A percentile compares a stretch with the other conserved stretches of the same genome.
Conservation (phyloP, 2,888 invertebrate genomes). For the Sesia apiformis region DNA sequence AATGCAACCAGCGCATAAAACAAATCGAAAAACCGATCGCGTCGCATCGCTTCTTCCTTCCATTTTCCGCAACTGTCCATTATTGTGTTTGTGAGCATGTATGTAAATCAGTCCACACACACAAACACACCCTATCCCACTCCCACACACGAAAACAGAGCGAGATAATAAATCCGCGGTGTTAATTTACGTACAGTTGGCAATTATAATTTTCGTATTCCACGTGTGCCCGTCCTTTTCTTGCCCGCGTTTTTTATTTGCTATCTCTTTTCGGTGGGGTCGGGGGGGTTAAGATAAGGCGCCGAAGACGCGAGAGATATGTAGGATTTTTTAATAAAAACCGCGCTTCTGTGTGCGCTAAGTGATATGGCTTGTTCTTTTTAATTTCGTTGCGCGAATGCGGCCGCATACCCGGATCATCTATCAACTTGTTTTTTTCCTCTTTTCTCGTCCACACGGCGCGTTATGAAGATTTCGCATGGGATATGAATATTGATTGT, state of each 20-base stretch:
- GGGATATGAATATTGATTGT: conserved; percentile 74
- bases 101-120: conserved; percentile 53
- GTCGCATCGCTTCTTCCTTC: conserved; percentile 48
- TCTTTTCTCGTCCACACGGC: conserved; percentile 19
- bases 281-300: conserved; percentile 55
- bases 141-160: conserved; percentile 3
- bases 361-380: conserved; percentile 74
- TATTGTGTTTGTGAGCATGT: conserved; percentile 67
- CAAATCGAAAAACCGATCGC: conserved; percentile 54
- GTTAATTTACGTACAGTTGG: conserved; percentile 73
- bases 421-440: conserved; percentile 51
- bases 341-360: conserved; percentile 69
- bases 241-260: conserved; percentile 50
- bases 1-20: conserved; percentile 33
- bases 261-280: conserved; percentile 43
- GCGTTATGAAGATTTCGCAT: conserved; percentile 64
- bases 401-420: conserved; percentile 52
- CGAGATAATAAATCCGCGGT: conserved; percentile 51
- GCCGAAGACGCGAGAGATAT: conserved; percentile 68
- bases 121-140: conserved; percentile 14
- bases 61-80: conserved; percentile 58
- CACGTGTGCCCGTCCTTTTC: conserved; percentile 56
- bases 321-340: conserved; percentile 73
- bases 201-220: conserved; percentile 71
- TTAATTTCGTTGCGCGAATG: conserved; percentile 69